Evolutionary conservation across 2,888 invertebrate species (phyloP), one percentile per base, ranked within the genome.

Genomic region (Thelaira solivaga): DNA sequence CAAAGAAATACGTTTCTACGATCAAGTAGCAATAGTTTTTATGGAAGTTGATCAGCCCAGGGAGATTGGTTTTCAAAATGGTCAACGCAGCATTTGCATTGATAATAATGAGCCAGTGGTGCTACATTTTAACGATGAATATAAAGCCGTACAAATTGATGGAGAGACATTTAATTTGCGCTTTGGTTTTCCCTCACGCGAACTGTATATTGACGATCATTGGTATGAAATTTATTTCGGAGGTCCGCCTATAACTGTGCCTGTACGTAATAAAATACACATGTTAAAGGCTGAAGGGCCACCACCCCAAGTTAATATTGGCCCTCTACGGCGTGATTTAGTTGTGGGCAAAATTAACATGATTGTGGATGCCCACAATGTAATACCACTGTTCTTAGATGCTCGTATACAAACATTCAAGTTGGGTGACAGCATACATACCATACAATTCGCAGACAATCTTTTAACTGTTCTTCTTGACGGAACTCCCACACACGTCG

Each of bases 191-290:
- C 97, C 97, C 0, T 96, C 97, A 0, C 91, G 97, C 64, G 98
- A 98, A 85, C 90, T 99, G 34, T 96, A 93, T 84, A 93, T 99
- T 53, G 96, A 99, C 86, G 94, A 94, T 7, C 91, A 93, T 76
- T 95, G 96, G 91, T 97, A 94, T 87, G 97, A 97, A 86, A 96
- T 97, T 83, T 95, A 94, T 88, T 99, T 99, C 87, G 97, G 96
- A 31, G 97, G 97, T 1, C 94, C 95, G 49, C 94, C 96, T 0
- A 92, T 96, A 53, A 92, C 93, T 1, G 93, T 97, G 8, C 93
- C 94, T 45, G 91, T 98, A 36, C 94, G 94, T 72, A 94, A 94
- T 1, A 92, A 94, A 77, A 91, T 93, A n/a, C 92, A 95, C 77
- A 90, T 92, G 47, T 91, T 99, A 1, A 94, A 95, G 84, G 90